Conservation (phyloP, 2,113 vertebrate species). For the Ginglymostoma cirratum region DNA sequence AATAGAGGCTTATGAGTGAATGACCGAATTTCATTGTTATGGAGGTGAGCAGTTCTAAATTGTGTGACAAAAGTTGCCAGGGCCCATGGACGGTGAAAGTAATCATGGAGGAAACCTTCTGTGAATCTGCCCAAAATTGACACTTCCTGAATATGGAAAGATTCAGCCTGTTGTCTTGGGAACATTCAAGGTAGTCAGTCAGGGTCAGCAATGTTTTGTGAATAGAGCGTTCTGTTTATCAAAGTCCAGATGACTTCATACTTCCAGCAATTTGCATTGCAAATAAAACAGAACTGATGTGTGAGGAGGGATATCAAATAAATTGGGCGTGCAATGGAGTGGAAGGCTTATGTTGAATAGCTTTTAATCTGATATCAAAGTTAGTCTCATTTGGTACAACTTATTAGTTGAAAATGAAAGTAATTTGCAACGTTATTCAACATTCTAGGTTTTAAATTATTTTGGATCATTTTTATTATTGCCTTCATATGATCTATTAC, state of each 20-base stretch:
- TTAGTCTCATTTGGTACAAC: background rate
- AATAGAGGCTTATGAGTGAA: background rate
- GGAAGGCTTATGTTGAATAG: background rate
- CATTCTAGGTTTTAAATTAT: background rate
- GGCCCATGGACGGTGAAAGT: too few species aligned
- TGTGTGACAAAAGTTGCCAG: too few species aligned
- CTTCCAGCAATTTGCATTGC: background rate
- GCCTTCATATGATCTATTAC: background rate
- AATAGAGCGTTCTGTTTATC: background rate
- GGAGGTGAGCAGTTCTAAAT: too few species aligned
- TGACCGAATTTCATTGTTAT: too few species aligned
- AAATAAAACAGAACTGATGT: background rate
- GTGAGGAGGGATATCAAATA: background rate
- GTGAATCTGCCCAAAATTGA: too few species aligned
- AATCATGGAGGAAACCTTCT: too few species aligned
- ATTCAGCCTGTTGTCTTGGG: too few species aligned
- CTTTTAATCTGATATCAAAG: background rate
- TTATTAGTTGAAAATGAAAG: background rate
- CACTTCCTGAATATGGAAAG: too few species aligned
- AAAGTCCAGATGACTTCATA: too few species aligned
- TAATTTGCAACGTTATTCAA: background rate
- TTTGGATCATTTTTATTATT: background rate
- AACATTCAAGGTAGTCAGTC: too few species aligned
- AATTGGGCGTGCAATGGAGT: background rate
- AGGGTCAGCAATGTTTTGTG: too few species aligned